Evolutionary conservation across 2,888 invertebrate genomes (phyloP).

Genomic region (Clanis bilineata): DNA sequence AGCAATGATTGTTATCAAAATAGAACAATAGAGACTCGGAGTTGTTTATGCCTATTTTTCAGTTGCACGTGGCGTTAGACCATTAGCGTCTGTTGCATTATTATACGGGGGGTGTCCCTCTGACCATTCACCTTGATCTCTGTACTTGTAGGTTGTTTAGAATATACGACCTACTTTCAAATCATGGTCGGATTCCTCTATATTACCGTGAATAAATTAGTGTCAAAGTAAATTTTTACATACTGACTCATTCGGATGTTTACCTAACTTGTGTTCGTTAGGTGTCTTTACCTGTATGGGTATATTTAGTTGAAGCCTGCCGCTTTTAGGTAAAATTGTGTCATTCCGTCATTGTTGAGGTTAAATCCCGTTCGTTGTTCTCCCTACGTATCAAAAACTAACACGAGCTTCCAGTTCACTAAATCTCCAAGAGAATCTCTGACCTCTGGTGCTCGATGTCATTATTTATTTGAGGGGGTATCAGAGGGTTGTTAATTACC

Average conservation of each 20-base stretch:
- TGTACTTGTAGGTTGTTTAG: not conserved
- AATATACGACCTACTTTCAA: not conserved
- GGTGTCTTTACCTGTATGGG: too few relatives aligned
- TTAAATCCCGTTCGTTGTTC: too few relatives aligned
- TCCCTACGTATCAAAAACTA: too few relatives aligned
- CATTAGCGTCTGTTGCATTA: not conserved
- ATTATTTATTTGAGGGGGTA: too few relatives aligned
- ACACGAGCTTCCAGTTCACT: too few relatives aligned
- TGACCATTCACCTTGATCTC: not conserved
- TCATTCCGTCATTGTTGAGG: too few relatives aligned
- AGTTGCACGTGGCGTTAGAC: not conserved
- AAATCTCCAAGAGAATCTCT: too few relatives aligned
- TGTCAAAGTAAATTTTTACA: not conserved
- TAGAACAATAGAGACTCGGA: not conserved
- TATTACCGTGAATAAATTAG: not conserved
- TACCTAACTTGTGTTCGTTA: too few relatives aligned
- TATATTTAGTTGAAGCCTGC: too few relatives aligned
- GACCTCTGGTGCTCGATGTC: too few relatives aligned
- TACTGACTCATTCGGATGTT: not conserved
- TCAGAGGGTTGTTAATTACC: too few relatives aligned
- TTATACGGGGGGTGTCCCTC: slow-evolving; percentile 3
- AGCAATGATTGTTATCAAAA: not conserved
- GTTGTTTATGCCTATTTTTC: not conserved
- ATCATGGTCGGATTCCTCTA: not conserved
- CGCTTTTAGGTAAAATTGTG: too few relatives aligned